These are phyloP conservation scores for Tetraneura akinire DNA, from an alignment of 1,140 invertebrate species.

Conservation along the genomic window DNA sequence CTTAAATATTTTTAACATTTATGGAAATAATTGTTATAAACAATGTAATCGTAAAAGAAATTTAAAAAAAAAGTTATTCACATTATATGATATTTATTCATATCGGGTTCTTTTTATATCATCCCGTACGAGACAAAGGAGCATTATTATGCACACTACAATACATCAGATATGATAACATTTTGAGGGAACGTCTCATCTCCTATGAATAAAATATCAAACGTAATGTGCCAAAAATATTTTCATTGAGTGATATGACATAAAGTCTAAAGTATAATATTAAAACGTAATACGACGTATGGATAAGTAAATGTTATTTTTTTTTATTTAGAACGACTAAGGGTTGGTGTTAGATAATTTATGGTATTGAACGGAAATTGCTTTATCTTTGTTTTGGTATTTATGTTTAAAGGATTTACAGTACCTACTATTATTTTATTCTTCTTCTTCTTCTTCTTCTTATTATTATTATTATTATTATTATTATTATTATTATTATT, in stretches of 20 bases:
- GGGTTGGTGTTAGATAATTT: background rate
- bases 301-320: background rate
- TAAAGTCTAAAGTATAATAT: background rate
- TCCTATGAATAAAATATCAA: constrained; percentile 43
- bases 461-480: too few species aligned
- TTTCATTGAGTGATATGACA: background rate
- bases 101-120: background rate
- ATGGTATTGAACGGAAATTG: too few species aligned
- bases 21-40: too few species aligned
- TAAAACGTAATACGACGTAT: background rate
- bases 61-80: background rate
- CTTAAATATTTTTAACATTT: too few species aligned
- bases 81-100: constrained; percentile 7
- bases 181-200: constrained; percentile 39
- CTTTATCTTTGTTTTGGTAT: too few species aligned
- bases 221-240: constrained; percentile 21
- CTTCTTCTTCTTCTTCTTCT: too few species aligned
- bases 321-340: background rate
- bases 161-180: constrained; percentile 38
- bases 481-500: too few species aligned
- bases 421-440: too few species aligned
- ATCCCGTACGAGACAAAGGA: constrained; percentile 7
- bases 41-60: too few species aligned
- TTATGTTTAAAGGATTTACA: too few species aligned
- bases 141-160: constrained; percentile 38